Evolutionary conservation across 1,140 invertebrate genomes (phyloP), one percentile per base, ranked within the genome.

Genomic region (Drosophila jambulina): DNA sequence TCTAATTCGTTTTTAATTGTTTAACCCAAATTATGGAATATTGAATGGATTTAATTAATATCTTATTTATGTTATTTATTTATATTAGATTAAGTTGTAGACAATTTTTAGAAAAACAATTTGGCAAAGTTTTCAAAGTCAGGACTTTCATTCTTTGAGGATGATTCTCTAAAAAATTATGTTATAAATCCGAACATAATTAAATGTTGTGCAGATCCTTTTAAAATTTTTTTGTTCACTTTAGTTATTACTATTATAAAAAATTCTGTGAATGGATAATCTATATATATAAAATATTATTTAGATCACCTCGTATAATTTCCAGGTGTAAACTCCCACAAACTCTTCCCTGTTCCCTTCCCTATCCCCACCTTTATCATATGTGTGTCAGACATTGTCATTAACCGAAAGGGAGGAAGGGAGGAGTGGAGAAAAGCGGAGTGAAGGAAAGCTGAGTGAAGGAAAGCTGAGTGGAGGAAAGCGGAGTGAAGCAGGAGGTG

Each of bases 351-450:
- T n/a, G 36, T 40, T 32, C 21, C 15, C 45, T 23, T 6, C 53
- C 48, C 25, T 23, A n/a, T 13, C 7, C 53, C 48, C 23, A 6
- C 13, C 7, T 38, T 38, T 27, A 65, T 56, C 43, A 27, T 68
- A 70, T 77, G 48, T 76, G 61, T 85, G 82, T 72, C 67, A 65
- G 75, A 62, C 70, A 79, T 79, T 87, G 69, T 72, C 69, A 72
- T 60, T 64, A 46, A 45, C 42, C 43, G 10, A 23, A 32, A 32
- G 38, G 59, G 25, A 43, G 61, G 38, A 43, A n/a, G n/a, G n/a
- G n/a, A n/a, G n/a, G n/a, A n/a, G n/a, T n/a, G 59, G 25, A 43
- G 61, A 32, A 43, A 36, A 34, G 13, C 32, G 4, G 29, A 10
- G 10, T 4, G 58, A 19, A 42, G 59, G 45, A 45, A 38, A 36